A percentile compares a stretch with the other conserved stretches of the same genome.
Evolutionary conservation across 2,113 vertebrate genomes (phyloP).

Genomic region (Ammodytes marinus): DNA sequence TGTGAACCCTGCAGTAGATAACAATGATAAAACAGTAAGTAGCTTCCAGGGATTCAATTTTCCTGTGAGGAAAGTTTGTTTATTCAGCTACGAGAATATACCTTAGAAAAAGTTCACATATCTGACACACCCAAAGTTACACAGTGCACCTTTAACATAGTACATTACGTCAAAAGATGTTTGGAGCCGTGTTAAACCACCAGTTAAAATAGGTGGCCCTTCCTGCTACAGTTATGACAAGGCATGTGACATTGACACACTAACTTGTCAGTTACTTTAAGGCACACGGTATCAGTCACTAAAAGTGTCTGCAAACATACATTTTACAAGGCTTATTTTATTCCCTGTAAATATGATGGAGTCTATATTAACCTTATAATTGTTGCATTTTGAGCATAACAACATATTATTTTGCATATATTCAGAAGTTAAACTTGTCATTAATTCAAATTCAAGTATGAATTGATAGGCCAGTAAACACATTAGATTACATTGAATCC

Average conservation of each 20-base stretch:
- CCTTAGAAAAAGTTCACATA: too few species aligned
- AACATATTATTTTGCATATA: background rate
- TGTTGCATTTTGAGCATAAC: background rate
- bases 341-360: background rate
- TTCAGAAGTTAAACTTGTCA: background rate
- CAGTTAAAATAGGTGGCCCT: background rate
- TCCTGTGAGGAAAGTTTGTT: too few species aligned
- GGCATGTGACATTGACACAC: slow-evolving; percentile 23
- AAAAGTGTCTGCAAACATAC: background rate
- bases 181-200: background rate
- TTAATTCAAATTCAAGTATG: background rate
- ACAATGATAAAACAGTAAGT: too few species aligned
- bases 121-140: too few species aligned
- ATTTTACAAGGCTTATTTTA: background rate
- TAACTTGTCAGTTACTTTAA: background rate
- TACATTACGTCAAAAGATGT: background rate
- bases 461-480: too few species aligned
- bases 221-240: background rate
- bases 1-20: too few species aligned
- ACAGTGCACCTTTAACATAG: too few species aligned
- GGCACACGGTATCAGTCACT: background rate
- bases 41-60: too few species aligned
- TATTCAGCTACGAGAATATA: too few species aligned
- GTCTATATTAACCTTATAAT: background rate
- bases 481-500: background rate